Percentiles rank a stretch among this genome's conserved stretches.
Conservation (phyloP, 92 coral and sea anemone genomes). For the Heteractis magnifica region DNA sequence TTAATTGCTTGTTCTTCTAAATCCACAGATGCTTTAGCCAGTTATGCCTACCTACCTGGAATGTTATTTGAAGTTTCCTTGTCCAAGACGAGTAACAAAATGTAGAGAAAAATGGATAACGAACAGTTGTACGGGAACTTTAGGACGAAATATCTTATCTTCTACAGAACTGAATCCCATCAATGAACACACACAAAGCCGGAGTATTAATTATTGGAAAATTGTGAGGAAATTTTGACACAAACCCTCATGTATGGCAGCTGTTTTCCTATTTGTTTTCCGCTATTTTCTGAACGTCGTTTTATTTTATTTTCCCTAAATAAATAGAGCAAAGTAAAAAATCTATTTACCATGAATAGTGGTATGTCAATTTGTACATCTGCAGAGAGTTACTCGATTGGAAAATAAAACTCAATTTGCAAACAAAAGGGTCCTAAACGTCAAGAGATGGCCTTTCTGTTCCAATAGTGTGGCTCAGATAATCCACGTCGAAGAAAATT, state of each 20-base stretch:
- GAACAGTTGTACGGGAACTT: too few species aligned
- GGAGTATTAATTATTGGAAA: too few species aligned
- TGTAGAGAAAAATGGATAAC: too few species aligned
- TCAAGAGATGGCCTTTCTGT: not conserved
- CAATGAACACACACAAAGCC: too few species aligned
- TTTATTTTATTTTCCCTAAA: not conserved
- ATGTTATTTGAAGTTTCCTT: too few species aligned
- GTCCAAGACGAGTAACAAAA: too few species aligned
- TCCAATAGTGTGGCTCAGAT: not conserved
- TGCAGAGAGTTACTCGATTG: not conserved
- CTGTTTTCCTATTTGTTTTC: not conserved
- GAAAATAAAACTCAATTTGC: not conserved
- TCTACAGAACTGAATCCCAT: too few species aligned
- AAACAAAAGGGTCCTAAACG: not conserved
- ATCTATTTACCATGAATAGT: not conserved
- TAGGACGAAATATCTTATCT: too few species aligned
- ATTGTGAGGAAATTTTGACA: too few species aligned
- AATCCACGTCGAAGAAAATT: not conserved
- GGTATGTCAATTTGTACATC: not conserved
- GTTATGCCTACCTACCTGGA: too few species aligned
- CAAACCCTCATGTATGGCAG: not conserved
- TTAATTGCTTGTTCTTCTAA: too few species aligned
- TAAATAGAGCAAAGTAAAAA: constrained; percentile 1
- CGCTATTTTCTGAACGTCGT: not conserved
- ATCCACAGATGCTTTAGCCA: too few species aligned